Evolutionary conservation across 2,888 invertebrate species (phyloP).

Genomic region (Rhodophaea formosa): DNA sequence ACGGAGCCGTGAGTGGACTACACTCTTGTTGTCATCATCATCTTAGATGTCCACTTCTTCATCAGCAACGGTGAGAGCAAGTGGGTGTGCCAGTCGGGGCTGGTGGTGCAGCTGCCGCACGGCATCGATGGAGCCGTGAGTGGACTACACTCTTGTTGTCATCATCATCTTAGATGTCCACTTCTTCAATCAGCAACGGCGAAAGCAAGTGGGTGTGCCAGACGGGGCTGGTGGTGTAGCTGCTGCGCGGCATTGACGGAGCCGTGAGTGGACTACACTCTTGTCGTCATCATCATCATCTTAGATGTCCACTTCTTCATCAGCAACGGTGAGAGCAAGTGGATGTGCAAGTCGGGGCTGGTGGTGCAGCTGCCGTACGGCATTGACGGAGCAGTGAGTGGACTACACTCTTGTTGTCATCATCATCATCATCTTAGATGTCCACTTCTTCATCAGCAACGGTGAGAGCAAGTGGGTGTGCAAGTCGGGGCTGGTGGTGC

Average conservation of each 20-base stretch:
- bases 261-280: too few species aligned
- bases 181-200: constrained; percentile 83
- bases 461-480: constrained; percentile 92
- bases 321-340: constrained; percentile 88
- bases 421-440: too few species aligned
- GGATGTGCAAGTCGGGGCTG: constrained; percentile 90
- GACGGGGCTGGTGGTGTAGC: constrained; percentile 87
- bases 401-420: too few species aligned
- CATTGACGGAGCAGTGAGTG: constrained; percentile 84
- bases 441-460: constrained; percentile 82
- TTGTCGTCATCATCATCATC: too few species aligned
- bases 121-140: constrained; percentile 87
- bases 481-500: constrained; percentile 88
- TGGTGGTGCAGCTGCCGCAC: constrained; percentile 90
- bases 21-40: too few species aligned
- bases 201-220: constrained; percentile 92
- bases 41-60: constrained; percentile 84
- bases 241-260: constrained; percentile 93
- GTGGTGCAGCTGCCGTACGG: constrained; percentile 92
- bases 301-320: constrained; percentile 84
- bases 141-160: too few species aligned
- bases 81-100: constrained; percentile 90
- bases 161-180: too few species aligned
- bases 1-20: constrained; percentile 83
- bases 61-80: constrained; percentile 87